Percentiles rank a stretch among this genome's conserved stretches.
These are phyloP conservation scores for Solenopsis fugax DNA, from an alignment of 1,140 invertebrate genomes.

Conservation along the genomic window DNA sequence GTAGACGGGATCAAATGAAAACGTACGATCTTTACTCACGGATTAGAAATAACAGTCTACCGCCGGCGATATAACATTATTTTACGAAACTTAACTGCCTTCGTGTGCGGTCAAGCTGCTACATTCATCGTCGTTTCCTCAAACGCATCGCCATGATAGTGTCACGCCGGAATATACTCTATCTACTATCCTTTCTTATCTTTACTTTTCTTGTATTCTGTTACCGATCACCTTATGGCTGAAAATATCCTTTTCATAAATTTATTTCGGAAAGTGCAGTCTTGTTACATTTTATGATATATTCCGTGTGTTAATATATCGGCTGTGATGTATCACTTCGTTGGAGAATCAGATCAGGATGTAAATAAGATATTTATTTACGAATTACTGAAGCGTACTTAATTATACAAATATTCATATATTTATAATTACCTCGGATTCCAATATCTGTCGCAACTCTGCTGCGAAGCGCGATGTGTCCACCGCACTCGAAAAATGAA, in stretches of 20 bases:
- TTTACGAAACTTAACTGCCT: conserved; percentile 53
- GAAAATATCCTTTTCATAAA: background rate
- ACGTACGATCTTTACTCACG: conserved; percentile 71
- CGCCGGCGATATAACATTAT: conserved; percentile 54
- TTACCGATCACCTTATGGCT: background rate
- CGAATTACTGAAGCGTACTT: background rate
- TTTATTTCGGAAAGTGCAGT: background rate
- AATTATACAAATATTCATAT: background rate
- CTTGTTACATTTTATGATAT: background rate
- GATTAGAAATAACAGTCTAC: conserved; percentile 78
- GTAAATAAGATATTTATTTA: conserved; percentile 10
- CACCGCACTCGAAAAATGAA: background rate
- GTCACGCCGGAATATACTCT: background rate
- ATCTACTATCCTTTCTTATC: background rate
- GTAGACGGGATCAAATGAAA: conserved; percentile 67
- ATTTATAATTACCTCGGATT: background rate
- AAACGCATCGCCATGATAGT: conserved; percentile 9
- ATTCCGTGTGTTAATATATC: background rate
- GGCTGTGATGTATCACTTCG: background rate
- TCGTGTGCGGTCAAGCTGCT: background rate
- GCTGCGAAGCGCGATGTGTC: background rate
- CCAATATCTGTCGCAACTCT: background rate
- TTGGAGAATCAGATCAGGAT: background rate
- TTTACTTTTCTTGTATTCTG: background rate
- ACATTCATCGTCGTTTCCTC: conserved; percentile 59